Evolutionary conservation across 2,888 invertebrate genomes (phyloP), one percentile per base, ranked within the genome.

Genomic region (Tachina grossa): DNA sequence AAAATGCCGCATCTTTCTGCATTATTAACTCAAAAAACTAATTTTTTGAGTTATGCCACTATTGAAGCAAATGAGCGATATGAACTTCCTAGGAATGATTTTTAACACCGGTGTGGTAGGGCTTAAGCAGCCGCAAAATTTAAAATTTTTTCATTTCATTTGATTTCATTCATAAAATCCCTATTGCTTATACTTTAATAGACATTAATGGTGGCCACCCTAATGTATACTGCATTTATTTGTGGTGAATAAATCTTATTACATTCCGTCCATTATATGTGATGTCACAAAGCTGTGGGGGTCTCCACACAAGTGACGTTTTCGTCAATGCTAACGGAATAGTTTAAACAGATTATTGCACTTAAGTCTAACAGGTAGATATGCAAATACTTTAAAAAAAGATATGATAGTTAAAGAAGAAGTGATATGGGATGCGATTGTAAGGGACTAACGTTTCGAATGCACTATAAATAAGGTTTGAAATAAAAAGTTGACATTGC

Each of bases 281-380:
- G 45, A 9, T 31, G 31, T 31, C 3, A 43, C 61, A 75, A 68
- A 47, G 16, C 66, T 43, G 51, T 74, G 66, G 74, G 66, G 45
- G 57, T 75, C 19, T 31, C 31, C 59, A 14, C 61, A 65, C 43
- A 69, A 61, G 61, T 78, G 53, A 59, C 53, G 31, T 61, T 74
- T 31, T 68, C 68, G 39, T 47, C 45, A 78, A 78, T 83, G 61
- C 68, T 78, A 68, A 61, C 61, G 55, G 43, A 74, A 78, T 74
- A 74, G 59, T 68, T 68, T 22, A 61, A n/a, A 61, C 53, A 14
- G 61, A 74, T 78, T 74, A 69, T 59, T 59, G 68, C 59, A 53
- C 31, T 53, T 39, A 14, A n/a, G 53, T 31, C n/a, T 61, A 19
- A 63, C 49, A 59, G 5, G 43, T 45, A 65, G 16, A 57, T 66